Evolutionary conservation across 2,113 vertebrate genomes (phyloP).

Genomic region (Ahaetulla prasina): DNA sequence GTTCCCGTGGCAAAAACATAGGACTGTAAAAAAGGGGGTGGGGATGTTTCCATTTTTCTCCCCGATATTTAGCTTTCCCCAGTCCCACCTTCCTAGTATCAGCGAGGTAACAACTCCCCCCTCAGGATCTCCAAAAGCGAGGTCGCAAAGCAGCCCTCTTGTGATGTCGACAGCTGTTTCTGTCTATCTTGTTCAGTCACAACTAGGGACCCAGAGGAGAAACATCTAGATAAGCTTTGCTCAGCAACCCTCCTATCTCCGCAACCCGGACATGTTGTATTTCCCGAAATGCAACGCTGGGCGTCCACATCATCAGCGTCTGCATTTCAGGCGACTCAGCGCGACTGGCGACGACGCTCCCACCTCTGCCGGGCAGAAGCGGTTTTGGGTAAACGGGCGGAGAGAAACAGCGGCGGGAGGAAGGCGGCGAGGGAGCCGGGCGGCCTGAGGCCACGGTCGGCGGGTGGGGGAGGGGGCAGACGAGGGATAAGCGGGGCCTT

Average conservation of each 20-base stretch:
- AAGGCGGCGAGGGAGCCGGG: not conserved
- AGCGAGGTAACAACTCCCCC: not conserved
- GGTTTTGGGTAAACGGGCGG: no score
- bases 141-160: not conserved
- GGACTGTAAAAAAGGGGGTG: not conserved
- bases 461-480: rapidly evolving
- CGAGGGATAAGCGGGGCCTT: not conserved
- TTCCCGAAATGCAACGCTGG: not conserved
- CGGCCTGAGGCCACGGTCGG: no score
- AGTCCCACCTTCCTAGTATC: not conserved
- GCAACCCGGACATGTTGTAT: not conserved
- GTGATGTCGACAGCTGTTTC: not conserved
- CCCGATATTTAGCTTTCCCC: not conserved
- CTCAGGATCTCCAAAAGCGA: not conserved
- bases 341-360: no score
- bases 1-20: not conserved
- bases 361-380: not conserved
- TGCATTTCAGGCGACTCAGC: not conserved
- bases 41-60: not conserved
- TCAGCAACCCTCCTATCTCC: not conserved
- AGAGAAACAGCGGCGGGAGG: no score
- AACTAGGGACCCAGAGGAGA: not conserved
- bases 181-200: not conserved
- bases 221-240: not conserved
- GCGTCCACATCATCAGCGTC: not conserved